phyloP scores from a whole-genome alignment of 2,888 invertebrate species.

The Boloria euphrosyne region DNA sequence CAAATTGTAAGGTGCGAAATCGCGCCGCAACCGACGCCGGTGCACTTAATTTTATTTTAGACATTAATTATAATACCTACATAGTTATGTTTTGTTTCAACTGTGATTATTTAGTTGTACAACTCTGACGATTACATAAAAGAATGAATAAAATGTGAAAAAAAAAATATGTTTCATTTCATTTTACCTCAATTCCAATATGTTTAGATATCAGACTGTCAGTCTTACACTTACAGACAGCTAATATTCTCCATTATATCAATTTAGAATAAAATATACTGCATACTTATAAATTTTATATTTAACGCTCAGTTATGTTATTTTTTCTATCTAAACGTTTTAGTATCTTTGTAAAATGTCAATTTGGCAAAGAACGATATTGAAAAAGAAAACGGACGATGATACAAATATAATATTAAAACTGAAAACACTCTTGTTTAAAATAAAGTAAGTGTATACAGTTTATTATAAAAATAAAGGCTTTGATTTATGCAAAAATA shows the following conservation, averaged over 20 bases:
- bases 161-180: conserved; percentile 57
- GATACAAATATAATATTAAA: too few relatives aligned
- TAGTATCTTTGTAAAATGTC: too few relatives aligned
- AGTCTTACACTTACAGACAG: too few relatives aligned
- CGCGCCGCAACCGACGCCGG: conserved; percentile 38
- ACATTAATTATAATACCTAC: conserved; percentile 65
- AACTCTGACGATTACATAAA: conserved; percentile 82
- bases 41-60: conserved; percentile 67
- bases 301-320: too few relatives aligned
- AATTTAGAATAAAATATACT: too few relatives aligned
- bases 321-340: too few relatives aligned
- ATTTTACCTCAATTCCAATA: conserved; percentile 2
- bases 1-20: conserved; percentile 54
- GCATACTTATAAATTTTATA: too few relatives aligned
- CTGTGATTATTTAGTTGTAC: conserved; percentile 85
- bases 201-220: not conserved
- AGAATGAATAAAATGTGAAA: conserved; percentile 78
- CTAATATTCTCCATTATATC: too few relatives aligned
- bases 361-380: too few relatives aligned
- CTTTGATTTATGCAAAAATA: not conserved
- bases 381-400: too few relatives aligned
- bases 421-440: not conserved
- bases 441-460: not conserved
- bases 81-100: conserved; percentile 81
- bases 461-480: not conserved